phyloP scores from a whole-genome alignment of 2,113 vertebrate species.

The Anas platyrhynchos region DNA sequence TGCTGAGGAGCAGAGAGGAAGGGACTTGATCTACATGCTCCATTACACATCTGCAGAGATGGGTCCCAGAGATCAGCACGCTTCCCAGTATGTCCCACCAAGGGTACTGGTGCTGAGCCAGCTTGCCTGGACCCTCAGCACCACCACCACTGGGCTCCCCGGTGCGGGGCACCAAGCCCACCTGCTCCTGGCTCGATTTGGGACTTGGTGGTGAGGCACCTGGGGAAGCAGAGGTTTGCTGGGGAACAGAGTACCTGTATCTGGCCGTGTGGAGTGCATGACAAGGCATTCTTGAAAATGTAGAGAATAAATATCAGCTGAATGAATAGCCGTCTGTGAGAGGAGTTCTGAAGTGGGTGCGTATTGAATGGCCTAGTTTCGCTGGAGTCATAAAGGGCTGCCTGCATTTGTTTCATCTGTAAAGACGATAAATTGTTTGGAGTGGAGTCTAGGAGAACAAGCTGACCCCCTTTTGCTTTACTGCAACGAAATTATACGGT shows the following conservation, averaged over 20 bases:
- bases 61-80: too few relatives aligned
- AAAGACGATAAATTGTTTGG: conserved; percentile 6
- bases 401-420: background rate
- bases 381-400: conserved; percentile 8
- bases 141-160: background rate
- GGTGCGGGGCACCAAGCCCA: background rate
- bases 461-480: conserved; percentile 29
- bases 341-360: background rate
- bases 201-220: background rate
- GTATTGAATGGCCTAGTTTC: background rate
- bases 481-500: background rate
- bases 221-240: accelerated
- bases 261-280: accelerated
- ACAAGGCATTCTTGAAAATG: background rate
- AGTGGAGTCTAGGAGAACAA: conserved; percentile 27
- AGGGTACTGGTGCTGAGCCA: background rate
- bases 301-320: background rate
- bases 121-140: background rate
- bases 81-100: too few relatives aligned
- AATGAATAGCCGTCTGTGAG: background rate
- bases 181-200: too few relatives aligned
- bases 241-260: background rate
- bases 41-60: too few relatives aligned
- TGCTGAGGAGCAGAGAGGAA: too few relatives aligned
- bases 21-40: too few relatives aligned